phyloP scores from a whole-genome alignment of 2,113 vertebrate species.

The Varanus salvator region DNA sequence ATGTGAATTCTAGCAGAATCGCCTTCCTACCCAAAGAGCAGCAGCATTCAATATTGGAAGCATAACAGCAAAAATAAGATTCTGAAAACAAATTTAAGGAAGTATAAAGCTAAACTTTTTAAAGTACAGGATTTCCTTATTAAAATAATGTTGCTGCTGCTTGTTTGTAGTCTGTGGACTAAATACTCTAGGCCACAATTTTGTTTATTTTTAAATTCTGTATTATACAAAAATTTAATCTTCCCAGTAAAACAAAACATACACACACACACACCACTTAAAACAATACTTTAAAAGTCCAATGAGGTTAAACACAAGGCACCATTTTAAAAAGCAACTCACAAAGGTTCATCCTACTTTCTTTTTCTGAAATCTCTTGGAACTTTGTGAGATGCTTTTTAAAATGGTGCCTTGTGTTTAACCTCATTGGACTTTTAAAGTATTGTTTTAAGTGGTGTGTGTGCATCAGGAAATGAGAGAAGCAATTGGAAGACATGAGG shows the following conservation, averaged over 20 bases:
- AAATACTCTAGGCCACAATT: background rate
- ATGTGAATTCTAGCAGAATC: slow-evolving; percentile 39
- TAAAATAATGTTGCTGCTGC: background rate
- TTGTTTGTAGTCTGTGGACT: slow-evolving; percentile 15
- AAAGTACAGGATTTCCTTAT: slow-evolving; percentile 15
- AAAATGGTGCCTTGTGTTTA: background rate
- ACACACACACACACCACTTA: background rate
- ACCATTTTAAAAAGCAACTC: background rate
- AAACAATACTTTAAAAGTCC: no score
- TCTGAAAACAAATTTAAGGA: background rate
- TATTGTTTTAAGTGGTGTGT: background rate
- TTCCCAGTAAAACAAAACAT: background rate
- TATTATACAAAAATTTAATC: background rate
- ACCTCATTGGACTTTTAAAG: background rate
- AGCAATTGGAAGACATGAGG: background rate
- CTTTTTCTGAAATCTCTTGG: background rate
- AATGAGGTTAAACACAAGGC: background rate
- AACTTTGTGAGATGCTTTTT: background rate
- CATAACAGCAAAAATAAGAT: slow-evolving; percentile 1
- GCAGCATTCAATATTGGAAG: slow-evolving; percentile 46
- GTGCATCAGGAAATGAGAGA: background rate
- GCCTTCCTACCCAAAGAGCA: slow-evolving; percentile 31
- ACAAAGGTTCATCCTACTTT: no score
- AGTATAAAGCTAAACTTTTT: background rate
- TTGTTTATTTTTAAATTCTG: background rate